Evolutionary conservation across 1,140 invertebrate species (phyloP).

Genomic region (Diabrotica virgifera): DNA sequence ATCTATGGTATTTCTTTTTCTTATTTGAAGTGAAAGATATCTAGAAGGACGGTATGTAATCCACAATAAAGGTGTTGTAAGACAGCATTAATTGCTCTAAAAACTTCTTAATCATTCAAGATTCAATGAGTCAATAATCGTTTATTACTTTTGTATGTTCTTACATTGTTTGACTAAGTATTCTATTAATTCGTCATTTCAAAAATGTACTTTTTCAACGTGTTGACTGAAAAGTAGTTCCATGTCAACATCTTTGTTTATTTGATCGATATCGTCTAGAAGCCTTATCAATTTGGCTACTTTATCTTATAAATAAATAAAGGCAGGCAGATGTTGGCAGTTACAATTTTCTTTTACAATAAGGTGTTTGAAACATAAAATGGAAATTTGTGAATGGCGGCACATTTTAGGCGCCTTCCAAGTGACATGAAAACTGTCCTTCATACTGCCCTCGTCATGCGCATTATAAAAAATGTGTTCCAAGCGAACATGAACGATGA

Average conservation of each 20-base stretch:
- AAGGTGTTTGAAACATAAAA: background rate
- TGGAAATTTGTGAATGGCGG: background rate
- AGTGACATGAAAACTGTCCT: too few relatives aligned
- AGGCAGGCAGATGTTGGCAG: background rate
- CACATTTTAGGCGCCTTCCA: too few relatives aligned
- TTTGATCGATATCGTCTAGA: background rate
- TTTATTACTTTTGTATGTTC: too few relatives aligned
- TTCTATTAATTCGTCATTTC: background rate
- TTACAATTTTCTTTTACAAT: background rate
- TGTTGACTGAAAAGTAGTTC: background rate
- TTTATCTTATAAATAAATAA: conserved; percentile 3
- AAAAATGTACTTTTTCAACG: background rate
- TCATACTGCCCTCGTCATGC: too few relatives aligned
- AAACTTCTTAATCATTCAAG: too few relatives aligned
- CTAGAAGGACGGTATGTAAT: background rate
- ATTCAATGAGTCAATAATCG: too few relatives aligned
- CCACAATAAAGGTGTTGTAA: background rate
- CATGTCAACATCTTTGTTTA: background rate
- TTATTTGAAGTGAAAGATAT: background rate
- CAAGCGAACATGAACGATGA: too few relatives aligned
- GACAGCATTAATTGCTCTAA: too few relatives aligned
- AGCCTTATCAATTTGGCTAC: background rate
- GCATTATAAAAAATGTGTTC: too few relatives aligned
- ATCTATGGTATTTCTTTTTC: background rate
- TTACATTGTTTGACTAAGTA: background rate